These are phyloP conservation scores for Staurois parvus DNA, from an alignment of 2,797 vertebrate species.

Conservation along the genomic window DNA sequence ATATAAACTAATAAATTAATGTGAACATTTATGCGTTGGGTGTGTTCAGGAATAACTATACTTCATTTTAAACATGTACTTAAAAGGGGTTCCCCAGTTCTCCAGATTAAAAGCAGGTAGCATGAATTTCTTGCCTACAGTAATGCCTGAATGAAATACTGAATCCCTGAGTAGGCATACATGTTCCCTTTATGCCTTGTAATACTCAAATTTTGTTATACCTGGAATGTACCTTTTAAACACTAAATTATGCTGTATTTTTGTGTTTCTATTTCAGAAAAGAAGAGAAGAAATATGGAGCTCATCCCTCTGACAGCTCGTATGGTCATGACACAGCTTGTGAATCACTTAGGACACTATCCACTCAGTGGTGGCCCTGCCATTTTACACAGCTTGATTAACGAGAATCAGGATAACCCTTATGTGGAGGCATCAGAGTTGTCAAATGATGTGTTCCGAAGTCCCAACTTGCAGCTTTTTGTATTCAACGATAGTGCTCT, in stretches of 20 bases:
- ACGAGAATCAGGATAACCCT: slow-evolving; percentile 93
- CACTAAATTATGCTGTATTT: neutral
- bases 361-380: slow-evolving; percentile 91
- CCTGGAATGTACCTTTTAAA: too few relatives aligned
- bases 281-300: slow-evolving; percentile 89
- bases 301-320: slow-evolving; percentile 92
- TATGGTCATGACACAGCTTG: slow-evolving; percentile 96
- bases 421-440: slow-evolving; percentile 90
- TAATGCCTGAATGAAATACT: too few relatives aligned
- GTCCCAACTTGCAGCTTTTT: slow-evolving; percentile 95
- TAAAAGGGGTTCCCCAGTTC: too few relatives aligned
- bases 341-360: slow-evolving; percentile 95
- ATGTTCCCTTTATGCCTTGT: too few relatives aligned
- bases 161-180: neutral
- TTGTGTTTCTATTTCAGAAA: slow-evolving; percentile 75
- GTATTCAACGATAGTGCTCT: slow-evolving; percentile 96
- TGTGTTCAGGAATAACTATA: too few relatives aligned
- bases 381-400: slow-evolving; percentile 93
- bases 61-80: too few relatives aligned
- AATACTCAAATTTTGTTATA: too few relatives aligned
- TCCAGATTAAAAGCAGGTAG: too few relatives aligned
- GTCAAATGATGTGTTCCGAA: slow-evolving; percentile 94
- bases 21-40: too few relatives aligned
- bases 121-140: too few relatives aligned
- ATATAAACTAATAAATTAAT: too few relatives aligned